A percentile compares a stretch with the other conserved stretches of the same genome.
Evolutionary conservation across 2,797 vertebrate species (phyloP).

Genomic region (Lophius americanus): DNA sequence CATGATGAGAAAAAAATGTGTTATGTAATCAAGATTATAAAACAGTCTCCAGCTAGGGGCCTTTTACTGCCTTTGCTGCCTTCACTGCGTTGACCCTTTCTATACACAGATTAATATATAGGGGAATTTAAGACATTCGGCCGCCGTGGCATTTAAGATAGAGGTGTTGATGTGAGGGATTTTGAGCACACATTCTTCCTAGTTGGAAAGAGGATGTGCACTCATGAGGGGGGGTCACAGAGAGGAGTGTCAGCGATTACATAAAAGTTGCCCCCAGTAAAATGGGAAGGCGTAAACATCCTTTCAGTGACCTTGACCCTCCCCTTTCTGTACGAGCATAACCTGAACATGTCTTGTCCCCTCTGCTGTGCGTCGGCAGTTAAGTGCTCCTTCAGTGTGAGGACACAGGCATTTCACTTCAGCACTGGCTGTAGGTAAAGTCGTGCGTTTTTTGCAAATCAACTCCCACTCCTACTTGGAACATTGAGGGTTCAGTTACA

Average conservation of each 20-base stretch:
- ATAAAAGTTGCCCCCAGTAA: conserved; percentile 28
- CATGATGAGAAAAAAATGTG: conserved; percentile 50
- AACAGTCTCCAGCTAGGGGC: conserved; percentile 58
- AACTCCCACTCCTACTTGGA: conserved; percentile 54
- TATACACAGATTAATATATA: conserved; percentile 7
- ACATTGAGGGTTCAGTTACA: conserved; percentile 52
- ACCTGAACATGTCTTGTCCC: neutral
- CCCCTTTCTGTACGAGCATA: neutral
- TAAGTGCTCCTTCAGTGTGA: conserved; percentile 9
- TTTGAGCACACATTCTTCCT: conserved; percentile 45
- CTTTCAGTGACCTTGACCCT: conserved; percentile 31
- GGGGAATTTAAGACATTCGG: conserved; percentile 48
- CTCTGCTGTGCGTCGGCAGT: neutral
- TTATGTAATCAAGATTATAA: conserved; percentile 83
- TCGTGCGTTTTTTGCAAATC: conserved; percentile 23
- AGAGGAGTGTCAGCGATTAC: conserved; percentile 40
- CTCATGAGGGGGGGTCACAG: conserved; percentile 3
- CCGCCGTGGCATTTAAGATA: conserved; percentile 31
- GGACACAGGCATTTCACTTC: conserved; percentile 23
- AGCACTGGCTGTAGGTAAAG: conserved; percentile 29
- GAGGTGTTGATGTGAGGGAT: conserved; percentile 36
- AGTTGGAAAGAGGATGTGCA: conserved; percentile 26
- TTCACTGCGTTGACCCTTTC: conserved; percentile 43
- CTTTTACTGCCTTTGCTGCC: conserved; percentile 58
- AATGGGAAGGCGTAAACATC: conserved; percentile 20